These are phyloP conservation scores for Battus philenor DNA, from an alignment of 1,140 invertebrate genomes.

Conservation along the genomic window DNA sequence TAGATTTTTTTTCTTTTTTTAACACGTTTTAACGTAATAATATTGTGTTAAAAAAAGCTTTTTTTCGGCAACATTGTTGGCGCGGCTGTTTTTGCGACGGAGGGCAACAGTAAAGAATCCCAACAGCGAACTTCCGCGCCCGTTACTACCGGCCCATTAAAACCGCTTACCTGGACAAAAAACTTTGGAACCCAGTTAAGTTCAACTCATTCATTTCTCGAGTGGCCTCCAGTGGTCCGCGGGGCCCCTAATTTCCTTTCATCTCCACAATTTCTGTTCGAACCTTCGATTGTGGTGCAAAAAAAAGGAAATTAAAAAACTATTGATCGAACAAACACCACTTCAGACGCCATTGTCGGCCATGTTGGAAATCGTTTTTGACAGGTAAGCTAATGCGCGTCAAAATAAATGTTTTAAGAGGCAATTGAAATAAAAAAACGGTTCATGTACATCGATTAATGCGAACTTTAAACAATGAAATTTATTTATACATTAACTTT, in stretches of 20 bases:
- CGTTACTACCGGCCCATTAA: constrained; percentile 59
- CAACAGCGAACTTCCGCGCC: constrained; percentile 35
- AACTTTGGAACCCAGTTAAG: constrained; percentile 60
- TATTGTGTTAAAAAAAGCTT: too few species aligned
- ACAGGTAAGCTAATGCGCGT: constrained; percentile 23
- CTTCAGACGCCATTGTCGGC: constrained; percentile 61
- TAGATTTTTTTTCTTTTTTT: too few species aligned
- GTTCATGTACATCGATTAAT: too few species aligned
- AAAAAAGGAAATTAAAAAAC: constrained; percentile 65
- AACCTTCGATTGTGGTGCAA: constrained; percentile 61
- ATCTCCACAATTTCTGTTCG: constrained; percentile 48
- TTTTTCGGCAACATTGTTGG: too few species aligned
- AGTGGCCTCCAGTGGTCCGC: constrained; percentile 55
- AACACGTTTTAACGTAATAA: too few species aligned
- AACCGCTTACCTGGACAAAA: constrained; percentile 59
- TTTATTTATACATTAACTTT: too few species aligned
- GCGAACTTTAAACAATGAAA: too few species aligned
- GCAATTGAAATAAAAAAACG: constrained; percentile 2
- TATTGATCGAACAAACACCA: constrained; percentile 65
- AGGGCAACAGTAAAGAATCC: constrained; percentile 18
- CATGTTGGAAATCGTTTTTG: constrained; percentile 62
- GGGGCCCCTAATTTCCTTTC: constrained; percentile 62
- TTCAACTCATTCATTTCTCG: constrained; percentile 54
- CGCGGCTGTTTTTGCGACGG: constrained; percentile 10
- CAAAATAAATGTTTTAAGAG: constrained; percentile 15